Evolutionary conservation across 2,113 vertebrate genomes (phyloP).

Genomic region (Rattus rattus): DNA sequence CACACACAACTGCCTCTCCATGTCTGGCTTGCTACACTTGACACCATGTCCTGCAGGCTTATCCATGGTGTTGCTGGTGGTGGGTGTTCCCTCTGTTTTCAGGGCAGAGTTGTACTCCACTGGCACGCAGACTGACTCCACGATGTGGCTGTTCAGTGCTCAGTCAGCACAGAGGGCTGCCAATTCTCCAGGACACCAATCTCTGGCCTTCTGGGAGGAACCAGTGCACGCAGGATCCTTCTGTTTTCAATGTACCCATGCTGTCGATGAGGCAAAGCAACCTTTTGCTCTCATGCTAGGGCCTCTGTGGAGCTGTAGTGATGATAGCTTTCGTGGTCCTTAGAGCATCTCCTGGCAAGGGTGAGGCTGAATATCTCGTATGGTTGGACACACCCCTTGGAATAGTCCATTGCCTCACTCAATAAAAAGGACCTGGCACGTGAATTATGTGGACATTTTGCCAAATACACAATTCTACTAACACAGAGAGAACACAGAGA

Average conservation of each 20-base stretch:
- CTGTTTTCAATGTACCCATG: accelerated
- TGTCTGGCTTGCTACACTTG: background rate
- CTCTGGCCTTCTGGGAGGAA: background rate
- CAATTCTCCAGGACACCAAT: background rate
- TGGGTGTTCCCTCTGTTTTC: background rate
- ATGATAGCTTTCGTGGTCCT: background rate
- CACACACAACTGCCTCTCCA: background rate
- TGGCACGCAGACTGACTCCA: background rate
- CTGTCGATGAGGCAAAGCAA: background rate
- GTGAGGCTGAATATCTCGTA: background rate
- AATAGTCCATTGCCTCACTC: background rate
- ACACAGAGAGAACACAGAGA: background rate
- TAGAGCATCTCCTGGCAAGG: background rate
- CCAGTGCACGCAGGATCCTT: too few species aligned
- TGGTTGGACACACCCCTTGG: too few species aligned
- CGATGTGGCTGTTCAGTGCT: background rate
- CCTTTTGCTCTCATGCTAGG: background rate
- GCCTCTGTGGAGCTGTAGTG: background rate
- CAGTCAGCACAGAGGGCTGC: background rate
- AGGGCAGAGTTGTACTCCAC: background rate
- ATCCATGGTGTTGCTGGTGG: accelerated
- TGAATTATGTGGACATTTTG: background rate
- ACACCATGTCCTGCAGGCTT: background rate
- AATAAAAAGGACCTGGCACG: background rate
- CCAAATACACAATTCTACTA: background rate